Percentiles rank a stretch among this genome's conserved stretches.
Conservation (phyloP, 2,797 vertebrate genomes). For the Sarcoramphus papa region DNA sequence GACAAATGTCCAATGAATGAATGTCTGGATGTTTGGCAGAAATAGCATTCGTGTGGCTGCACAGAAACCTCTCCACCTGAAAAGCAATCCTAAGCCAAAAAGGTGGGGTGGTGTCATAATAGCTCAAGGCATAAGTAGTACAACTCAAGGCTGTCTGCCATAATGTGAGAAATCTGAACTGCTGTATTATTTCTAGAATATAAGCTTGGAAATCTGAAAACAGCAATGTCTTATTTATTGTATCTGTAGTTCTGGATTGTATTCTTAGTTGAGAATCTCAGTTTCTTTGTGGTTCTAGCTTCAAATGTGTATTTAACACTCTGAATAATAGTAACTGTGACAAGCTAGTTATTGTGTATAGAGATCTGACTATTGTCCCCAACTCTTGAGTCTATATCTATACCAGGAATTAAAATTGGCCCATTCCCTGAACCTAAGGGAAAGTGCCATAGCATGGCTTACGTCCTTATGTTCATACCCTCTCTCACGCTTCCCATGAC, state of each 20-base stretch:
- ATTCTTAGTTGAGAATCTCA: background rate
- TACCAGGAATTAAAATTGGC: background rate
- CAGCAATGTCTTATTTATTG: background rate
- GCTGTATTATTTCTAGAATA: background rate
- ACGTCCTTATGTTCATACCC: fast-evolving
- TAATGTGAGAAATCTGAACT: background rate
- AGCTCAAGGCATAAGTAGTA: background rate
- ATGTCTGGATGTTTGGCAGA: background rate
- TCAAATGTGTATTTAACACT: background rate
- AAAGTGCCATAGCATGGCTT: background rate
- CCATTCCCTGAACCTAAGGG: background rate
- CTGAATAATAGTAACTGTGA: background rate
- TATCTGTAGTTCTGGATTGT: background rate
- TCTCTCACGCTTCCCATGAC: background rate
- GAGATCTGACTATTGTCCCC: background rate
- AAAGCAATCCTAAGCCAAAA: background rate
- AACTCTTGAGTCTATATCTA: background rate
- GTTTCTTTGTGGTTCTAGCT: background rate
- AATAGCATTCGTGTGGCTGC: background rate
- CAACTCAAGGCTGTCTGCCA: background rate
- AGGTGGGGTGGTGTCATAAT: background rate
- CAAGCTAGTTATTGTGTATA: background rate
- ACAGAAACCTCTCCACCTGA: background rate
- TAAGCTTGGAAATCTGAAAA: background rate
- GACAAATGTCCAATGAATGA: background rate